Evolutionary conservation across 2,888 invertebrate species (phyloP).

Genomic region (Euphydryas editha): DNA sequence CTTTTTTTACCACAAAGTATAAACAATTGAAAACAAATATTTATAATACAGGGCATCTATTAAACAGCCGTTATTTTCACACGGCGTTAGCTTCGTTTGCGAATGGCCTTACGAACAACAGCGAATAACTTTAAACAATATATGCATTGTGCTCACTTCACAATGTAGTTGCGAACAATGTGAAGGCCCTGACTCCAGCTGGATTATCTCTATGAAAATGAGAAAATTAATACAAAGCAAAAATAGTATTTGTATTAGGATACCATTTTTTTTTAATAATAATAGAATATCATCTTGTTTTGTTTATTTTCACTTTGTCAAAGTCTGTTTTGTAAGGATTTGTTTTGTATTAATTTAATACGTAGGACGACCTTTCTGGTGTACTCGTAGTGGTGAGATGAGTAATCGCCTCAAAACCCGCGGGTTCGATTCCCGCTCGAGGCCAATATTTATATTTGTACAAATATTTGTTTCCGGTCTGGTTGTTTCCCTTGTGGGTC

Average conservation of each 20-base stretch:
- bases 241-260: neutral
- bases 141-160: constrained; percentile 33
- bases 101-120: constrained; percentile 22
- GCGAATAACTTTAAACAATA: constrained; percentile 26
- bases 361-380: too few relatives aligned
- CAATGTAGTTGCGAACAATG: constrained; percentile 32
- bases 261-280: neutral
- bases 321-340: too few relatives aligned
- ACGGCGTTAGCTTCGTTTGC: neutral
- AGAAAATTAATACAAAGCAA: neutral
- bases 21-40: too few relatives aligned
- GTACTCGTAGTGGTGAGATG: too few relatives aligned
- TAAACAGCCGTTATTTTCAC: neutral
- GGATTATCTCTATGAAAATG: constrained; percentile 25
- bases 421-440: too few relatives aligned
- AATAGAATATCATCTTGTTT: neutral
- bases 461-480: too few relatives aligned
- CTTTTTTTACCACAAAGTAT: too few relatives aligned
- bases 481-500: too few relatives aligned
- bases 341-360: too few relatives aligned
- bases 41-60: too few relatives aligned
- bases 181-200: constrained; percentile 30
- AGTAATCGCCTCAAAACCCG: too few relatives aligned
- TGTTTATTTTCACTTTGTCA: neutral
- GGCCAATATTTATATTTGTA: too few relatives aligned